Evolutionary conservation across 2,888 invertebrate species (phyloP), one percentile per base, ranked within the genome.

Genomic region (Agrotis segetum): DNA sequence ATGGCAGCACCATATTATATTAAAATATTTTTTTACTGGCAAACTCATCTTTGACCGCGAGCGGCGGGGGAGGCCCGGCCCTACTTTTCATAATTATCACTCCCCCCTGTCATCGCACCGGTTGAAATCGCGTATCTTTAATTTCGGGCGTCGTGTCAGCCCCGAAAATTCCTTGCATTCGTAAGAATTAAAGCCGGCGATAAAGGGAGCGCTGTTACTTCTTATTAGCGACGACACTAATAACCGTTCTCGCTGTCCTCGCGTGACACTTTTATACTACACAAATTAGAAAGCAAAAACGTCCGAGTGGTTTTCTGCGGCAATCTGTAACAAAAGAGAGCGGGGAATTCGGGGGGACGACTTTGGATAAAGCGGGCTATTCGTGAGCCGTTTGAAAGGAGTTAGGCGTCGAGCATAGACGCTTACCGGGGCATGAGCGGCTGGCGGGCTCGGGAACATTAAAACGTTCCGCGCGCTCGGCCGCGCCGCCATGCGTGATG

Each of bases 381-480:
- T 88, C 89, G 87, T 83, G 87, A 85, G 87, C 86, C 86, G 85
- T 91, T 91, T 90, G 89, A 92, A 93, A 90, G 88, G 90, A 91
- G 91, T 89, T 89, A 89, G 90, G 89, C 87, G 90, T 86, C 83
- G 87, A 75, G 83, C 85, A 92, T 89, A 89, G 89, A 86, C 80
- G 82, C 74, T 82, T 84, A 88, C 76, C 90, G 88, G 89, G 83
- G 89, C 92, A 91, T 92, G 88, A 91, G 89, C 71, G 63, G 70
- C 65, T 62, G 70, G 67, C 67, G 40, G 24, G 67, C 50, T 60
- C 73, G 80, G 78, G 88, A 88, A 93, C 93, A 94, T 95, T 95
- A 94, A 94, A 95, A 93, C 88, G 90, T 94, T 93, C 92, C 94
- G 87, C 92, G 89, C 92, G 91, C 92, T 91, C 91, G 91, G 86